Base-by-base conservation (phyloP, 2,113 vertebrate species). In the Epinephelus lanceolatus region DNA sequence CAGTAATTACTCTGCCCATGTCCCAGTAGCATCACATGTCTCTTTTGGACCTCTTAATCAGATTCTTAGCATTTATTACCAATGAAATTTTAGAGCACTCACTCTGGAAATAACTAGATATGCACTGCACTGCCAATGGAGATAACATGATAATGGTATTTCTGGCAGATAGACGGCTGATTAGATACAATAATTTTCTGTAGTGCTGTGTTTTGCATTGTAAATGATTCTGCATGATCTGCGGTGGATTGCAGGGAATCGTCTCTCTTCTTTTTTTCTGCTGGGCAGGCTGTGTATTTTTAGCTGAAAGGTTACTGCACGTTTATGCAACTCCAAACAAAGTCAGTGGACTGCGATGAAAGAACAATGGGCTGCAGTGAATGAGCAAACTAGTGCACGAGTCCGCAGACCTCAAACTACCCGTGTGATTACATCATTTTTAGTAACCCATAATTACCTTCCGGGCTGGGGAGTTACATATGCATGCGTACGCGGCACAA, bases 61-160 rank as follows among this genome's bases (percentile, higher is more conserved):
- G 81, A 93, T 90, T 88, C 88, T 79, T 71, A 59, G 80, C 88
- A 91, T 93, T 91, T 90, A 90, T 94, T 93, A 89, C 80, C 69
- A 37, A 68, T 88, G 86, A 85, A 76, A 89, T 85, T 86, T 88
- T 55, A 86, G 70, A 57, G n/a, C 71, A 52, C 61, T 69, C 51
- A 40, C 71, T 74, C 78, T 83, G 67, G 52, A 86, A 91, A 91
- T 89, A 78, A 76, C 85, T 60, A 76, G 66, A 81, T 84, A 57
- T 65, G 52, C 59, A 61, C 68, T 71, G 61, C 73, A 30, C 59
- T 83, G 56, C 78, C 60, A 87, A 51, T 66, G 71, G 33, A 81
- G 82, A 83, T 71, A 62, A 77, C 33, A 61, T 67, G 71, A 83
- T 91, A 89, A 92, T 90, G 84, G 57, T 83, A 51, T 89, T 91